Base-by-base conservation (phyloP, 1,140 invertebrate species). In the Dendroctonus ponderosae region DNA sequence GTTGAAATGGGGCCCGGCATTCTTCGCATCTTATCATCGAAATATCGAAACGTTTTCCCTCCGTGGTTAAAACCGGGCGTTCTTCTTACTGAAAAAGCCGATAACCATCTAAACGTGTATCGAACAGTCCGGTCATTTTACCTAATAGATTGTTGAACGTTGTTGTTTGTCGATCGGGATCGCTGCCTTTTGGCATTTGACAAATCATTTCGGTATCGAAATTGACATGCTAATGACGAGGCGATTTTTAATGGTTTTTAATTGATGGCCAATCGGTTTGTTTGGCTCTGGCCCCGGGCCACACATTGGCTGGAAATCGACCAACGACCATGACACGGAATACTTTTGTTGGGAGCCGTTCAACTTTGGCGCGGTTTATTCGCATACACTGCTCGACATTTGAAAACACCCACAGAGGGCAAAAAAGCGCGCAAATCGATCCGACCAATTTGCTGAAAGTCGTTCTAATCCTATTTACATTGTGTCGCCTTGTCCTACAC, bases 51-150 rank as follows among this genome's bases (percentile, higher is more conserved):
- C 26, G 26, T 26, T 26, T 26, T 26, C 26, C 26, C 26, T 26
- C 26, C 26, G 26, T 26, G 26, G 26, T 26, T 26, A 26, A 26
- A 26, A 26, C 26, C 26, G 26, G 26, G 26, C 26, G 26, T 26
- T 26, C 26, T 26, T 26, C 26, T 26, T 26, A 26, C 26, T 26
- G 26, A 58, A 58, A 12, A n/a, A 52, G 5, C n/a, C n/a, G 58
- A 61, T 49, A 61, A 49, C n/a, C 12, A 61, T 61, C 58, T 61
- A 12, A 49, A 49, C 40, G 44, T 49, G 58, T 50, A 61, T 61
- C 58, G 44, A 49, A 61, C 49, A 61, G 44, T 50, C 58, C 37
- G 58, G 58, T 61, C 58, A 61, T 61, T 61, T 61, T 50, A 44
- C 44, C 40, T 61, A 61, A 61, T 61, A 61, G 58, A 61, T 40